Evolutionary conservation across 2,113 vertebrate species (phyloP).

Genomic region (Amphiprion percula): DNA sequence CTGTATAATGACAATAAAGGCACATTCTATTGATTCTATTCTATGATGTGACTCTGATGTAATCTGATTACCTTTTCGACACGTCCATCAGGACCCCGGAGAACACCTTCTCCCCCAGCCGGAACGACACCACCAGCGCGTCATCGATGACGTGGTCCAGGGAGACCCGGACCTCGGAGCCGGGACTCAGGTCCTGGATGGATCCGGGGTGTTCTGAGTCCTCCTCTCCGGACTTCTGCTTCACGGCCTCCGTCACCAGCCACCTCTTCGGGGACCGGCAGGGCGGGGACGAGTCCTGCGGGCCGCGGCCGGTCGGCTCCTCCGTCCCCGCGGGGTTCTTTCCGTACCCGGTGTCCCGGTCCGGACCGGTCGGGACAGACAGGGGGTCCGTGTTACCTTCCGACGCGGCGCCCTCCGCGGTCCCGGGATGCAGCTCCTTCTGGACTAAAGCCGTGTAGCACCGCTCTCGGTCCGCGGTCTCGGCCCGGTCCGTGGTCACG

Average conservation of each 20-base stretch:
- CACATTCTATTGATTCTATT: no score
- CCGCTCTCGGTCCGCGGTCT: slow-evolving; percentile 45
- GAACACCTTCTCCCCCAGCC: slow-evolving; percentile 93
- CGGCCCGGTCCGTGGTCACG: slow-evolving; percentile 56
- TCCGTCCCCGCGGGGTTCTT: not conserved
- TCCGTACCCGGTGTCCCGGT: slow-evolving; percentile 36
- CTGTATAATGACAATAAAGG: no score
- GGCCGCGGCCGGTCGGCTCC: slow-evolving; percentile 6
- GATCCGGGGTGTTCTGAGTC: slow-evolving; percentile 9
- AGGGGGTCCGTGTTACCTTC: slow-evolving; percentile 40
- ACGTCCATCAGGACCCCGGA: slow-evolving; percentile 98
- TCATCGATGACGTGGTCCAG: slow-evolving; percentile 99
- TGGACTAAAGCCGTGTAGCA: slow-evolving; percentile 39
- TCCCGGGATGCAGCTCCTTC: slow-evolving; percentile 45
- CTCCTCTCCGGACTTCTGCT: not conserved
- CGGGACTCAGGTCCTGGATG: slow-evolving; percentile 85
- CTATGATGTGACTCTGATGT: no score
- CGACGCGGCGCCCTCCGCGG: slow-evolving; percentile 53
- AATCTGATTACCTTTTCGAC: slow-evolving; percentile 85
- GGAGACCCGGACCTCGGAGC: slow-evolving; percentile 94
- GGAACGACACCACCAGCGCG: slow-evolving; percentile 97
- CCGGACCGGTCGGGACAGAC: slow-evolving; percentile 29
- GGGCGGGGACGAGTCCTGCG: slow-evolving; percentile 42
- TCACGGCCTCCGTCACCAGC: slow-evolving; percentile 9
- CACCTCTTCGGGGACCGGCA: slow-evolving; percentile 53